Base-by-base conservation (phyloP, 2,888 invertebrate species). In the Nephrocerus scutellatus region DNA sequence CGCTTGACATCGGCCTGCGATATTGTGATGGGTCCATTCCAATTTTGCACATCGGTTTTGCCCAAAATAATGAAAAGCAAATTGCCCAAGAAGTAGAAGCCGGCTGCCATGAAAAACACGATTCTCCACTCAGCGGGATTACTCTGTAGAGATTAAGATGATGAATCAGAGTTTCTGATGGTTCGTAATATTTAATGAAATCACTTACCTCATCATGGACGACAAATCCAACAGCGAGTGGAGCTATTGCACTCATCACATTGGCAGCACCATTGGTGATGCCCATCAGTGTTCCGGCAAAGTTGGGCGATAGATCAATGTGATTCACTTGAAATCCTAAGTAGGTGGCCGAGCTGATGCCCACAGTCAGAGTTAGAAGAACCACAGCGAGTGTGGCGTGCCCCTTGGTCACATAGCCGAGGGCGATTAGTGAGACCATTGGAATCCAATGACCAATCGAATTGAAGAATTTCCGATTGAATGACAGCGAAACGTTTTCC, bases 231-330 rank as follows among this genome's bases (percentile, higher is more conserved):
- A 82, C 81, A 16, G 78, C 70, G 4, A 82, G 65, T 0, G 87
- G 86, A 0, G 84, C 84, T 47, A 85, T 62, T 39, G 86, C 79
- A 24, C 84, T 82, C 59, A 82, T 79, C 12, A 84, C 68, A 54
- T 82, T 84, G 0, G 82, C 80, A 3, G 74, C 67, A 9, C 80
- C 79, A 59, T 86, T 87, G 2, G 84, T 84, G 49, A 87, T 76
- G 2, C 86, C 87, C 84, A 87, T 84, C 51, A 87, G 64, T 0
- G 80, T 79, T 18, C 85, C 86, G 8, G 86, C 82, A 60, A 80
- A 83, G 60, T 82, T 83, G 1, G 86, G 85, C 5, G 86, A 80
- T 28, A 87, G 69, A 67, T 87, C 87, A 50, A 87, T 81, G 55
- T 85, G 84, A 46, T 84, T 86, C 80, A 72, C 72, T 80, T 82